Evolutionary conservation across 2,888 invertebrate genomes (phyloP), one percentile per base, ranked within the genome.

Genomic region (Drosophila anceps): DNA sequence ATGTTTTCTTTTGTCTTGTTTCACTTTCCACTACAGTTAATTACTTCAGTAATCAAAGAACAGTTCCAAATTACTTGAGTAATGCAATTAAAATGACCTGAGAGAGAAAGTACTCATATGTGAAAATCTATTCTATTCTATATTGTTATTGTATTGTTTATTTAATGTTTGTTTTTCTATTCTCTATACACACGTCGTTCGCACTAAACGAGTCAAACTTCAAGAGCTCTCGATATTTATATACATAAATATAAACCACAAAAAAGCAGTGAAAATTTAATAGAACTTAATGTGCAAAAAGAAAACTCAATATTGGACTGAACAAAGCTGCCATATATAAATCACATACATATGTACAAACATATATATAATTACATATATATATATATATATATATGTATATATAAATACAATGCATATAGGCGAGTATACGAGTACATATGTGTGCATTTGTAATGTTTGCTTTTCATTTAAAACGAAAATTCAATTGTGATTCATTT

Each of bases 401-500:
- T 20, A 9, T 12, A 29, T n/a, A 31, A 18, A 31, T 4, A 20
- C 18, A 24, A 53, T 24, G 51, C 51, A 50, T 50, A 53, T 33
- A 35, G 13, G 35, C 51, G 51, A 53, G 51, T 53, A 53, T 53
- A 53, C 51, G 51, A 53, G 41, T 57, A 43, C 55, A 55, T 72
- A 29, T 64, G 63, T 62, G 50, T 62, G 44, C 54, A 62, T 79
- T 64, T 75, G 67, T 67, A 10, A 63, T 65, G 67, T 69, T 80
- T 51, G 80, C 77, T 78, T 79, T 73, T 70, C 69, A 68, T 76
- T 73, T 64, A 66, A 76, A 50, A 79, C 74, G 79, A 84, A 83
- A 83, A 72, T 83, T 85, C 69, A 68, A 84, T 81, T 84, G 84
- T 84, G 84, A 84, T 84, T 88, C 81, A 83, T 76, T 88, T 71